phyloP scores from a whole-genome alignment of 2,113 vertebrate species.

The Ophthalmolycus amberensis region DNA sequence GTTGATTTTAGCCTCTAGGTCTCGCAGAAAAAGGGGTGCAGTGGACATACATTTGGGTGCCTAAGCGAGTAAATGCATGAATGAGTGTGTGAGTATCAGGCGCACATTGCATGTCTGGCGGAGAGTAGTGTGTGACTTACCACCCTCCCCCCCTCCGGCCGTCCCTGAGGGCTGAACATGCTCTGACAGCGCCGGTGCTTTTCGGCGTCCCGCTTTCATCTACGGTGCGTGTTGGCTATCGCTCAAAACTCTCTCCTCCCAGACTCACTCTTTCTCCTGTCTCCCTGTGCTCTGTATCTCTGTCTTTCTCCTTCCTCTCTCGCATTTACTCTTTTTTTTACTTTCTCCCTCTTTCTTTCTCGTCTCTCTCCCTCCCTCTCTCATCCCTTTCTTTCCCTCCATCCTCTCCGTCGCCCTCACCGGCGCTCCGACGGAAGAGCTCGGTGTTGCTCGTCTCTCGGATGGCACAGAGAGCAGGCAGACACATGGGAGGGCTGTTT shows the following conservation, averaged over 20 bases:
- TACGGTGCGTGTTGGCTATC: slow-evolving; percentile 51
- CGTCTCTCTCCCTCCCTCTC: neutral
- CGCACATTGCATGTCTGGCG: slow-evolving; percentile 44
- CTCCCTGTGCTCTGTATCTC: slow-evolving; percentile 7
- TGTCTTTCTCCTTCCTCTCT: slow-evolving; percentile 22
- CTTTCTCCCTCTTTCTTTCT: slow-evolving; percentile 12
- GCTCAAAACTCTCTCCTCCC: slow-evolving; percentile 42
- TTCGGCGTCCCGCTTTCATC: slow-evolving; percentile 64
- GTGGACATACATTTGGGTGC: neutral
- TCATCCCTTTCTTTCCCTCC: neutral
- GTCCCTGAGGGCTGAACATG: slow-evolving; percentile 67
- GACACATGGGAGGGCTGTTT: slow-evolving; percentile 89
- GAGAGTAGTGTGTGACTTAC: slow-evolving; percentile 76
- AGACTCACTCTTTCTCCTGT: slow-evolving; percentile 10
- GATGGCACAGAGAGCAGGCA: slow-evolving; percentile 85
- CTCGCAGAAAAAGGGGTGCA: neutral
- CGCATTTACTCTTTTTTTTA: neutral
- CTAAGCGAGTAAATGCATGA: slow-evolving; percentile 4
- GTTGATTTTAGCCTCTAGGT: neutral
- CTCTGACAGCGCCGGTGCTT: slow-evolving; percentile 64
- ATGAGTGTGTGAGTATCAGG: slow-evolving; percentile 25
- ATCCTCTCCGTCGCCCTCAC: slow-evolving; percentile 39
- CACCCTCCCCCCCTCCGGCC: slow-evolving; percentile 63
- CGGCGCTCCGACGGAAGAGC: slow-evolving; percentile 66
- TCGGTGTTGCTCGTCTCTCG: slow-evolving; percentile 80